Evolutionary conservation across 2,113 vertebrate species (phyloP), one percentile per base, ranked within the genome.

Genomic region (Tragelaphus scriptus): DNA sequence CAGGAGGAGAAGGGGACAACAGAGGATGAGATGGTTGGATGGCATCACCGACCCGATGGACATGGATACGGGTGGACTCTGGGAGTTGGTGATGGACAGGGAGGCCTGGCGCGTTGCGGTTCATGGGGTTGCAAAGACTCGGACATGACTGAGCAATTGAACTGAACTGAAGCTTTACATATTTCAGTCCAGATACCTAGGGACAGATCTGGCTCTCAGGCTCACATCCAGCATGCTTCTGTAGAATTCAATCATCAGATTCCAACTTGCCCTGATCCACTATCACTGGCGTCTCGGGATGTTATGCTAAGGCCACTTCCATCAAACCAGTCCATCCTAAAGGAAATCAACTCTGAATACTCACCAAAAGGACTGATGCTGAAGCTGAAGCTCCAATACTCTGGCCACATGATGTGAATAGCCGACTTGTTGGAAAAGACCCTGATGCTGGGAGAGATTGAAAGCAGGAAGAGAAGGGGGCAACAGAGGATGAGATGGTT

Each of bases 41-140:
- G 65, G 32, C 65, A 68, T 68, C 8, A n/a, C 65, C 0, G 8
- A 36, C 4, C 36, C 32, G 5, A n/a, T 68, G n/a, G 32, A 68
- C 17, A 36, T 36, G 65, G 17, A 17, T 68, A 9, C 36, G 32
- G 32, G 65, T 36, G 8, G 17, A 36, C 32, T 21, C 17, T 0
- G 1, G 65, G 17, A 68, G 65, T 68, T 21, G 32, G 65, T 36
- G 65, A 36, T 68, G 65, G 65, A 68, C 65, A 36, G 9, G 32
- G 65, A 68, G 32, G 65, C 32, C 17, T 68, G 65, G n/a, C 2
- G 0, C 21, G 17, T n/a, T 36, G 8, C 0, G 4, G 4, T 36
- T 36, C 17, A 36, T 36, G n/a, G 32, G 1, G 17, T 36, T 0
- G 1, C 65, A 68, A 32, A 63, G 17, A 68, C 4, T 36, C 32